These are phyloP conservation scores for Valencia hispanica DNA, from an alignment of 2,797 vertebrate genomes.

Conservation along the genomic window DNA sequence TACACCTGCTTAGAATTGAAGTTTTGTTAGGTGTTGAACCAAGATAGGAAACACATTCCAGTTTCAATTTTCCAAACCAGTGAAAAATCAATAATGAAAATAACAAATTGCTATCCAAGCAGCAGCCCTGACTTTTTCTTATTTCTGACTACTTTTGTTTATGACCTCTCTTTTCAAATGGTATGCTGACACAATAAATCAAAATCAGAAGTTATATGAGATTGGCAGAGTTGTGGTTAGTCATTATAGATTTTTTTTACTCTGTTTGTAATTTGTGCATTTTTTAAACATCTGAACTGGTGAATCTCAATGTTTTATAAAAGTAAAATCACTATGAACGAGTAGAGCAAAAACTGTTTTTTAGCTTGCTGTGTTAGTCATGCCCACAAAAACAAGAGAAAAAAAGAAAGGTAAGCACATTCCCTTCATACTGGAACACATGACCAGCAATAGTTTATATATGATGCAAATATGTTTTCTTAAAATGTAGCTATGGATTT, in stretches of 20 bases:
- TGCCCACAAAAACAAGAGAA: neutral
- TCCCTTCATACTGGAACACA: neutral
- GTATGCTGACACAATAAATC: neutral
- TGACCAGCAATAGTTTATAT: neutral
- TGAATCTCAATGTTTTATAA: neutral
- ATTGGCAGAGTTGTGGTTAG: neutral
- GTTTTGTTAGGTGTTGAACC: constrained; percentile 9
- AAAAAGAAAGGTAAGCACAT: neutral
- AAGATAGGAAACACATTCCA: constrained; percentile 8
- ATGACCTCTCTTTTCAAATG: neutral
- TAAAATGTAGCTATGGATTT: neutral
- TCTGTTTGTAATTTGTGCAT: neutral
- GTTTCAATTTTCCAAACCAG: constrained; percentile 20
- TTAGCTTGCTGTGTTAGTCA: neutral
- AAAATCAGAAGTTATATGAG: neutral
- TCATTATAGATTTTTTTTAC: neutral
- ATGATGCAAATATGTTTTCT: neutral
- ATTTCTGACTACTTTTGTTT: constrained; percentile 6
- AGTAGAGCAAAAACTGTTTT: neutral
- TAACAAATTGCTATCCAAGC: constrained; percentile 10
- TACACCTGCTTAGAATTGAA: constrained; percentile 1
- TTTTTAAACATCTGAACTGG: neutral
- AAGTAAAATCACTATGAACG: neutral
- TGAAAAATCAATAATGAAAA: constrained; percentile 19
- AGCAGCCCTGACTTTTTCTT: constrained; percentile 1